Conservation (phyloP, 2,797 vertebrate species). For the Antrozous pallidus region DNA sequence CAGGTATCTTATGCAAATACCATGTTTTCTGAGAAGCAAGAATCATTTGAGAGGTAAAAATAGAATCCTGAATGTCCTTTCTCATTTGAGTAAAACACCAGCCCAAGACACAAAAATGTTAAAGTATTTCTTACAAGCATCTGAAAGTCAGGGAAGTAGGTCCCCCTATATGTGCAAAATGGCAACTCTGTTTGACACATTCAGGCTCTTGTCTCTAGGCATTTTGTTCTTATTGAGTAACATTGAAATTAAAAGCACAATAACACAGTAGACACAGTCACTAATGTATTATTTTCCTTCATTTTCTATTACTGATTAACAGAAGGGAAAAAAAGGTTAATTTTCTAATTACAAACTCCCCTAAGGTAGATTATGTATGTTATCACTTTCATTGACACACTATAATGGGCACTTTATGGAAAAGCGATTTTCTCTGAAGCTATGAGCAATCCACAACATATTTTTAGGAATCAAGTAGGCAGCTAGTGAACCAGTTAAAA, state of each 20-base stretch:
- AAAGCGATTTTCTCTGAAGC: conserved; percentile 72
- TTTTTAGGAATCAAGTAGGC: conserved; percentile 74
- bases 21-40: not conserved
- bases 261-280: conserved; percentile 63
- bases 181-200: not conserved
- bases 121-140: not conserved
- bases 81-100: not conserved
- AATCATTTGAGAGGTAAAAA: not conserved
- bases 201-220: not conserved
- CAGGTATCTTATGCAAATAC: not conserved
- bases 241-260: conserved; percentile 60
- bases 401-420: conserved; percentile 72
- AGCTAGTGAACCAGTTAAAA: conserved; percentile 29
- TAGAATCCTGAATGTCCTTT: not conserved
- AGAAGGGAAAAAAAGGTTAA: conserved; percentile 81
- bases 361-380: conserved; percentile 75
- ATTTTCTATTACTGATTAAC: conserved; percentile 77
- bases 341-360: conserved; percentile 81
- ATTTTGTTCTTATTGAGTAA: conserved; percentile 34
- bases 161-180: not conserved
- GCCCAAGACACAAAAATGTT: not conserved
- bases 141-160: not conserved
- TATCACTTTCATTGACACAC: conserved; percentile 73
- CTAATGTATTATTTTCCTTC: conserved; percentile 73
- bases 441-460: conserved; percentile 57